Evolutionary conservation across 2,797 vertebrate species (phyloP).

Genomic region (Tapera naevia): DNA sequence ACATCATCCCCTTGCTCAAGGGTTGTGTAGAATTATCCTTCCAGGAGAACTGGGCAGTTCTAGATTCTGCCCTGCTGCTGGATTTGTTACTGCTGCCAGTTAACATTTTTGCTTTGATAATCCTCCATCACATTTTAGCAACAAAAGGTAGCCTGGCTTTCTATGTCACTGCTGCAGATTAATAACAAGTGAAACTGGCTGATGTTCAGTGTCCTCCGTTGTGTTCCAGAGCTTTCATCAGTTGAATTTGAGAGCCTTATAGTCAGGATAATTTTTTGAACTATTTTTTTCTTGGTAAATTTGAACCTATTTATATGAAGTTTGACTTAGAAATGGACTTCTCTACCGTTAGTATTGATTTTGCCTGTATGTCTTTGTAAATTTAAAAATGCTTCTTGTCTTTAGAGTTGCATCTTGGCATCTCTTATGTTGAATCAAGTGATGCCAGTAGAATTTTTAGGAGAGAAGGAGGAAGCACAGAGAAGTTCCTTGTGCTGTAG

Average conservation of each 20-base stretch:
- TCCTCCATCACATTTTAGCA: not conserved
- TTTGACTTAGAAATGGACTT: not conserved
- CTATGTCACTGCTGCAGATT: not conserved
- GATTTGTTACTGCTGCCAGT: not conserved
- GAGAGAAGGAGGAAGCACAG: not conserved
- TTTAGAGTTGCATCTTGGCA: not conserved
- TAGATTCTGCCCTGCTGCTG: not conserved
- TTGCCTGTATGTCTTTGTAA: not conserved
- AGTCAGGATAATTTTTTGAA: not conserved
- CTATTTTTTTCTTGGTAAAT: not conserved
- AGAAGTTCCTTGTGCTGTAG: not conserved
- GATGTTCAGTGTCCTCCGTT: not conserved
- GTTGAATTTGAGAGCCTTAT: not conserved
- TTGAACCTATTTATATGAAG: not conserved
- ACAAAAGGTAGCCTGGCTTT: not conserved
- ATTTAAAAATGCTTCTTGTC: not conserved
- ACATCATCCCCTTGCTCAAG: not conserved
- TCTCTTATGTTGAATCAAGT: not conserved
- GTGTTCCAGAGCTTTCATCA: not conserved
- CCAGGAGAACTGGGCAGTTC: not conserved
- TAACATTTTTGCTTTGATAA: not conserved
- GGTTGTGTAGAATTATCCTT: not conserved
- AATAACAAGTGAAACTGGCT: not conserved
- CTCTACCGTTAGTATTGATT: not conserved
- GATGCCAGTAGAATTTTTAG: not conserved